Base-by-base conservation (phyloP, 35 echinoderm and acorn worm genomes). In the Heliocidaris erythrogramma region DNA sequence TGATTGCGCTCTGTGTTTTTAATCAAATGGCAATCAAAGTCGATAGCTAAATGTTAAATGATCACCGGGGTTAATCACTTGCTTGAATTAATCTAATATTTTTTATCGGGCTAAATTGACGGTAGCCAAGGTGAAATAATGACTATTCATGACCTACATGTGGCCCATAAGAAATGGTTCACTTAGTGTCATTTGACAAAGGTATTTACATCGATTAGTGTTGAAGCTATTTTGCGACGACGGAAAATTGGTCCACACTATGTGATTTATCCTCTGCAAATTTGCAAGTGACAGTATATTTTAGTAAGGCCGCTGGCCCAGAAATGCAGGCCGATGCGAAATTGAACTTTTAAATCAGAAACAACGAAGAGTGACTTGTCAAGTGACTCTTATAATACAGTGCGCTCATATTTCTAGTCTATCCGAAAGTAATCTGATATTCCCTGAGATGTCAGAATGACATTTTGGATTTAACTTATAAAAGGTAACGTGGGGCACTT, bases 301-400 rank as follows among this genome's bases (percentile, higher is more conserved):
- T 78, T 78, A 78, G 65, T 78, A n/a, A 78, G 65, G 65, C 65
- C 65, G 65, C 21, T 78, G 65, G 65, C 65, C 60, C 65, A 21
- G 18, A 18, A n/a, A 78, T 78, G 65, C 65, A 18, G 65, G 14
- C 65, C 21, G 65, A 78, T 78, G 5, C 65, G 65, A 78, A 78
- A 78, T 78, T 78, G 65, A 78, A 78, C 65, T 78, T 78, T 78
- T 78, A 78, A 78, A 78, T 78, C 65, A 78, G 65, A n/a, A n/a
- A 24, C 21, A 78, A 78, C 24, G 65, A 18, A 21, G 52, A 56
- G 52, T 56, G 52, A 21, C 65, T 78, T n/a, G 65, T 78, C 21
- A 27, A n/a, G 14, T 78, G 65, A 78, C 65, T 78, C 35, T 42
- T 42, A 42, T 42, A 42, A 42, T 42, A 42, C 35, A 42, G 35